Conservation (phyloP, 2,888 invertebrate genomes). For the Camptogramma bilineatum region DNA sequence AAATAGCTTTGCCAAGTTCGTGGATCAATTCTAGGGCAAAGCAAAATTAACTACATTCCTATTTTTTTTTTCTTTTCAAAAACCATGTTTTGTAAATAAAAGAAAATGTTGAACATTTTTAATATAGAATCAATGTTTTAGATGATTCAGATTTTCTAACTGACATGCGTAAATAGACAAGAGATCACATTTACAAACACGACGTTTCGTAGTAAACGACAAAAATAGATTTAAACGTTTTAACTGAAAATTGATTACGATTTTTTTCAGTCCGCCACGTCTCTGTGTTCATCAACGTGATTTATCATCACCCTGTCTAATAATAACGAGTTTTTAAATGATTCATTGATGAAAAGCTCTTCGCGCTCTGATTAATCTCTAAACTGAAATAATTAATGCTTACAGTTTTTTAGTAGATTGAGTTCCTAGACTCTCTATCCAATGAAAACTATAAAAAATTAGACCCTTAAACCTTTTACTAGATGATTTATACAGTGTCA, state of each 20-base stretch:
- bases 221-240: slow-evolving; percentile 3
- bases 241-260: neutral
- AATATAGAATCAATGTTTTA: neutral
- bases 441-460: no score
- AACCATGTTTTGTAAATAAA: neutral
- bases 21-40: slow-evolving; percentile 37
- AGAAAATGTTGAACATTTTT: neutral
- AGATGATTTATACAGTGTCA: no score
- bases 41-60: neutral
- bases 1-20: slow-evolving; percentile 16
- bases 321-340: slow-evolving; percentile 12
- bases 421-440: neutral
- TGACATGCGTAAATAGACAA: slow-evolving; percentile 1
- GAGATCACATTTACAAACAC: neutral
- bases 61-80: neutral
- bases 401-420: neutral
- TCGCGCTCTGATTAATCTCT: neutral
- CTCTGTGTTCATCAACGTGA: no score
- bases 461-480: no score
- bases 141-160: neutral
- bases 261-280: slow-evolving; percentile 6
- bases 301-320: slow-evolving; percentile 23
- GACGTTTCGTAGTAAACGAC: slow-evolving; percentile 13
- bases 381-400: neutral
- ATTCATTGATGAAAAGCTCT: neutral